Percentiles rank a stretch among this genome's conserved stretches.
These are phyloP conservation scores for Pipa parva DNA, from an alignment of 2,113 vertebrate genomes.

Conservation along the genomic window DNA sequence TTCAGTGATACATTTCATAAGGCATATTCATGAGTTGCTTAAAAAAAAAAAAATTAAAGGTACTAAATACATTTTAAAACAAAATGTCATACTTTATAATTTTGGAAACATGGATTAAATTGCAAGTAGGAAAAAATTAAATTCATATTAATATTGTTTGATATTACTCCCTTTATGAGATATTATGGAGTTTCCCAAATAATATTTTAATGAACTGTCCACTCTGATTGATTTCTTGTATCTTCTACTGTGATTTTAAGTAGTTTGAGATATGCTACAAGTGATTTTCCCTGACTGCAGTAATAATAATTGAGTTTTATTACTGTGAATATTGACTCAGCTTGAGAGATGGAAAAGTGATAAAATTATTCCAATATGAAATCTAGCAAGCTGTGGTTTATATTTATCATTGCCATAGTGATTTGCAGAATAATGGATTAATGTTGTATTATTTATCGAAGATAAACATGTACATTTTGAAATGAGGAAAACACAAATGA, in stretches of 20 bases:
- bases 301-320: background rate
- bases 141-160: too few relatives aligned
- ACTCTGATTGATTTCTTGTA: background rate
- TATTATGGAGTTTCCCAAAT: background rate
- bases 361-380: background rate
- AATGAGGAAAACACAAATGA: too few relatives aligned
- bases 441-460: too few relatives aligned
- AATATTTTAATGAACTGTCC: constrained; percentile 1
- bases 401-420: too few relatives aligned
- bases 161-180: too few relatives aligned
- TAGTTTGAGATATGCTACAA: background rate
- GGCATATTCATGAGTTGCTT: too few relatives aligned
- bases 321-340: background rate
- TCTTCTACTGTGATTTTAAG: background rate
- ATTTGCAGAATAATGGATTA: too few relatives aligned
- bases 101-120: background rate
- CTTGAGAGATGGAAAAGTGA: background rate
- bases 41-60: too few relatives aligned
- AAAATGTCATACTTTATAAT: background rate
- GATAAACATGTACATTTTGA: too few relatives aligned
- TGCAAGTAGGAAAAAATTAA: too few relatives aligned
- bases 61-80: background rate
- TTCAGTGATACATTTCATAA: too few relatives aligned
- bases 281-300: background rate
- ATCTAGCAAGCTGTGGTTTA: background rate